phyloP scores from a whole-genome alignment of 1,140 invertebrate genomes.

The Leptestheria dahalacensis region DNA sequence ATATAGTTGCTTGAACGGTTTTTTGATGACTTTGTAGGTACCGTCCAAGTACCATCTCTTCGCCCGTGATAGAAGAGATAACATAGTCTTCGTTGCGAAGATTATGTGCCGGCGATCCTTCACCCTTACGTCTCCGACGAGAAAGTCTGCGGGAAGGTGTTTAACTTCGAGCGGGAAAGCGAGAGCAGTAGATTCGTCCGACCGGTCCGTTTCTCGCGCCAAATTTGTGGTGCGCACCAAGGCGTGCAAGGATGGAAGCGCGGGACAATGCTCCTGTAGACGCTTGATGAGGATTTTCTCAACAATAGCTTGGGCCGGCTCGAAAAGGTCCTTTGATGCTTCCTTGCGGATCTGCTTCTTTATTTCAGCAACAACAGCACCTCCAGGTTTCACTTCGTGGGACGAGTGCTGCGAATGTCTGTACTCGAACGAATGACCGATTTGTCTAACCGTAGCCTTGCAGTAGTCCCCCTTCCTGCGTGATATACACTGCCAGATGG shows the following conservation, averaged over 20 bases:
- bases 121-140: background rate
- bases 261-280: background rate
- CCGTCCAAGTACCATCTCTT: constrained; percentile 1
- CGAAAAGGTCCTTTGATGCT: background rate
- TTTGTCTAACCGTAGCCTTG: background rate
- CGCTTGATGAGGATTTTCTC: background rate
- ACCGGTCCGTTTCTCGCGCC: background rate
- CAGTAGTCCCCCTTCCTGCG: background rate
- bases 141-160: background rate
- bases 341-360: background rate
- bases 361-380: background rate
- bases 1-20: background rate
- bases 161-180: background rate
- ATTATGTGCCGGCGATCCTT: background rate
- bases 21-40: background rate
- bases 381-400: background rate
- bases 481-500: background rate
- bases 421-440: background rate
- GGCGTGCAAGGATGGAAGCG: background rate
- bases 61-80: background rate
- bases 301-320: background rate
- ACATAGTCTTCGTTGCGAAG: constrained; percentile 1
- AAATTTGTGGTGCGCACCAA: background rate
- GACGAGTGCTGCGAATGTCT: background rate
- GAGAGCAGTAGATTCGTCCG: background rate